Evolutionary conservation across 2,797 vertebrate species (phyloP).

Genomic region (Peromyscus attwateri): DNA sequence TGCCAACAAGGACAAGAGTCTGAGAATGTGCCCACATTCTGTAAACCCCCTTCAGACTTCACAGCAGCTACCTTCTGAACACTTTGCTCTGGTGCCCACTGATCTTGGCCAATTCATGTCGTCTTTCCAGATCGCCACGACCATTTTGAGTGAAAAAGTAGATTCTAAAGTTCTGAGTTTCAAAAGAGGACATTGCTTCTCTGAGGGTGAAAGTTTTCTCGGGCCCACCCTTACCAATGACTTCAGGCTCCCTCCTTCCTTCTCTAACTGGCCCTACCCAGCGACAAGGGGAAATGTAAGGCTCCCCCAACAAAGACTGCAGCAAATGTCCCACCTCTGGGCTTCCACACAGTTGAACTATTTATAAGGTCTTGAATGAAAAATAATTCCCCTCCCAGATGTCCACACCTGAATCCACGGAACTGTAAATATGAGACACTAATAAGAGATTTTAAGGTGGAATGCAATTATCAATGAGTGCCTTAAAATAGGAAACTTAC

Average conservation of each 20-base stretch:
- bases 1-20: background rate
- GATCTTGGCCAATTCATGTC: background rate
- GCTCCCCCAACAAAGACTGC: background rate
- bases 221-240: background rate
- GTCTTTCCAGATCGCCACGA: background rate
- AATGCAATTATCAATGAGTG: slow-evolving; percentile 2
- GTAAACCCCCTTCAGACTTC: background rate
- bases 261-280: slow-evolving; percentile 47
- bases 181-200: background rate
- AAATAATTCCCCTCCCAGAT: background rate
- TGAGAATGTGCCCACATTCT: background rate
- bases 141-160: background rate
- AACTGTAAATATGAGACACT: background rate
- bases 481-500: slow-evolving; percentile 14
- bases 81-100: background rate
- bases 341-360: slow-evolving; percentile 72
- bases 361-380: slow-evolving; percentile 61
- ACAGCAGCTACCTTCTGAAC: background rate
- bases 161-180: background rate
- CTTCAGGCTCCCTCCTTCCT: slow-evolving; percentile 17
- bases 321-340: slow-evolving; percentile 66
- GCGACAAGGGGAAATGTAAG: slow-evolving; percentile 32
- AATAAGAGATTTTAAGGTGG: background rate
- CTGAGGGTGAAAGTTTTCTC: background rate
- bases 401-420: background rate